These are phyloP conservation scores for Caenorhabditis uteleia DNA, from an alignment of 2,888 invertebrate genomes.

Conservation along the genomic window DNA sequence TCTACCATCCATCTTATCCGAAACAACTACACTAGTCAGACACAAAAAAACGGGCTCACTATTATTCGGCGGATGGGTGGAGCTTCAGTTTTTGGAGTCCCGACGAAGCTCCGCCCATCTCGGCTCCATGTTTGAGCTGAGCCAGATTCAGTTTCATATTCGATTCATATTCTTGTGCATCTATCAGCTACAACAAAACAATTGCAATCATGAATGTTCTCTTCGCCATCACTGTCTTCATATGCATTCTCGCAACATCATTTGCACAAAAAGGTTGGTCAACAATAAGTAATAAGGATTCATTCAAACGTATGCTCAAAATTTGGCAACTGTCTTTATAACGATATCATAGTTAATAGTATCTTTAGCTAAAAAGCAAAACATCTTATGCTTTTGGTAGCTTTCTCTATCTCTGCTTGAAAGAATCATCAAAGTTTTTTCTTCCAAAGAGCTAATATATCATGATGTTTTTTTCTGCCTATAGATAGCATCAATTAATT, in stretches of 20 bases:
- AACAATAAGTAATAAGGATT: neutral
- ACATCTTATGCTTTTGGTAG: neutral
- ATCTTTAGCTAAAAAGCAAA: neutral
- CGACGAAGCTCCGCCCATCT: conserved; percentile 17
- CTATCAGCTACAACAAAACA: conserved; percentile 23
- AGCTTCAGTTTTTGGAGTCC: no score
- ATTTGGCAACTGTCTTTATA: conserved; percentile 2
- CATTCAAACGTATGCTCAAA: neutral
- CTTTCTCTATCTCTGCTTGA: no score
- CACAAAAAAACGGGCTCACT: no score
- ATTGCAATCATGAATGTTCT: conserved; percentile 25
- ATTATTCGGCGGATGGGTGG: no score
- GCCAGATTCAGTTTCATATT: conserved; percentile 32
- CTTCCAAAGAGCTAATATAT: neutral
- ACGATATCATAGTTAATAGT: no score
- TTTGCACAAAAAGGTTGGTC: conserved; percentile 32
- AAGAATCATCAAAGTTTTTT: no score
- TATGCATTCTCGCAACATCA: conserved; percentile 28
- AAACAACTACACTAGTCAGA: neutral
- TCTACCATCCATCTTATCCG: conserved; percentile 17
- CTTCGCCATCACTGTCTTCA: conserved; percentile 24
- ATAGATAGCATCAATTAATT: conserved; percentile 9
- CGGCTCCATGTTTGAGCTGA: conserved; percentile 8
- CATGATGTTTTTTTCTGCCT: neutral
- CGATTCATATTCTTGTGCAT: conserved; percentile 24